phyloP scores from a whole-genome alignment of 2,113 vertebrate genomes.

The Scartelaos histophorus region DNA sequence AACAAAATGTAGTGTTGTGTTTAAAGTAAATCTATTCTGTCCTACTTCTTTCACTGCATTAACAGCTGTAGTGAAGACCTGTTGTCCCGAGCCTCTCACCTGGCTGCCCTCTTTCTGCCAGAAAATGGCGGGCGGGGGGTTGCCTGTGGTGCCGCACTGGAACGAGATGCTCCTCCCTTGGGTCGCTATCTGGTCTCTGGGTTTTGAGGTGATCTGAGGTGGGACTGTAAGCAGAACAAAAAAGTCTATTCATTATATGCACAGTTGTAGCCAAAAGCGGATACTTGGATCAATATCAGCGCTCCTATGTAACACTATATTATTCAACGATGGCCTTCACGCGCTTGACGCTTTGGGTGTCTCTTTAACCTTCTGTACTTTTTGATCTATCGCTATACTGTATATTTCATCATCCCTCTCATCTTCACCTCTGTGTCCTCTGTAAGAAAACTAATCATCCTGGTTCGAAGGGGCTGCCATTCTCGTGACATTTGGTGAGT shows the following conservation, averaged over 20 bases:
- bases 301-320: constrained; percentile 11
- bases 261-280: neutral
- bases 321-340: constrained; percentile 12
- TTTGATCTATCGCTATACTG: constrained; percentile 33
- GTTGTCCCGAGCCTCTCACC: constrained; percentile 72
- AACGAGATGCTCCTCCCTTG: constrained; percentile 91
- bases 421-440: constrained; percentile 37
- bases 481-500: constrained; percentile 54
- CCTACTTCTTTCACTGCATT: neutral
- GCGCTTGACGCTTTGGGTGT: constrained; percentile 14
- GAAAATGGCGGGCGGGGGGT: constrained; percentile 96
- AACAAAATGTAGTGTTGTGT: neutral
- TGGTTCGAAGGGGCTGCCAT: constrained; percentile 4
- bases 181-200: constrained; percentile 91
- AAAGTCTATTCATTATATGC: constrained; percentile 32
- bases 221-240: constrained; percentile 80
- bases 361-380: constrained; percentile 41
- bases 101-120: constrained; percentile 99
- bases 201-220: constrained; percentile 91
- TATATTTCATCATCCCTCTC: constrained; percentile 13
- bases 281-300: constrained; percentile 11
- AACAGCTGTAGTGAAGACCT: constrained; percentile 14
- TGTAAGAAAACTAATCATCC: constrained; percentile 25
- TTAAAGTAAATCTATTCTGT: neutral
- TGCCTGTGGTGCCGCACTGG: constrained; percentile 93